These are phyloP conservation scores for Caenorhabditis sp. DNA, from an alignment of 2,888 invertebrate genomes.

Conservation along the genomic window DNA sequence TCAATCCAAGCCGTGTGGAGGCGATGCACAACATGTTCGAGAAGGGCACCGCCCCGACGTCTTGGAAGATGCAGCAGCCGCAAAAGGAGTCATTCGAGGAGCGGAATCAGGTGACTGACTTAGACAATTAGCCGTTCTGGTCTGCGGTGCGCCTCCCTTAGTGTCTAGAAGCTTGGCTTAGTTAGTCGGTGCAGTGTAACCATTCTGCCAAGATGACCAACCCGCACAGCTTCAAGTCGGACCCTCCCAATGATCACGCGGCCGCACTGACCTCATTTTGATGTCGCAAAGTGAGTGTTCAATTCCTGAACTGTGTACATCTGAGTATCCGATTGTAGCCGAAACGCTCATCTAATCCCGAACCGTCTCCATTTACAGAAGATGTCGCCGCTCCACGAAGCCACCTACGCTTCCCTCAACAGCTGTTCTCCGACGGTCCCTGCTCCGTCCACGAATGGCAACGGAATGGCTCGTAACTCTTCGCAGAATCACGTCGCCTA, in stretches of 20 bases:
- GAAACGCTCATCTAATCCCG: conserved; percentile 8
- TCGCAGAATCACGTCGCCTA: conserved; percentile 47
- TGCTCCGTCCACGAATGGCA: conserved; percentile 2
- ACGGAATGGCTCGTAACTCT: conserved; percentile 33
- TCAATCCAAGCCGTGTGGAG: conserved; percentile 76
- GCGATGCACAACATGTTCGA: conserved; percentile 78
- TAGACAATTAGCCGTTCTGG: background rate
- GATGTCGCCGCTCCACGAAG: conserved; percentile 48
- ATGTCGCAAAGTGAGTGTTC: conserved; percentile 26
- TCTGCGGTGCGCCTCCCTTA: conserved; percentile 14
- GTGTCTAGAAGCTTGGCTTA: background rate
- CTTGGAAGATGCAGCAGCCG: conserved; percentile 54
- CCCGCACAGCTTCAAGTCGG: conserved; percentile 28
- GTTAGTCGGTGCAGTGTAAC: conserved; percentile 23
- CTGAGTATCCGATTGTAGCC: background rate
- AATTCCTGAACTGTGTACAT: background rate
- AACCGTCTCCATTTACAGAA: conserved; percentile 10
- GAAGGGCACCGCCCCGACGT: conserved; percentile 53
- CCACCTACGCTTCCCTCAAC: conserved; percentile 48
- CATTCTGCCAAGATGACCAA: conserved; percentile 10
- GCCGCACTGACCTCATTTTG: conserved; percentile 29
- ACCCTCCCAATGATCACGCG: conserved; percentile 40
- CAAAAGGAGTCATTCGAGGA: conserved; percentile 23
- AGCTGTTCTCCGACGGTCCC: conserved; percentile 36
- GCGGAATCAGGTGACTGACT: conserved; percentile 26